These are phyloP conservation scores for Ochropleura leucogaster DNA, from an alignment of 2,888 invertebrate genomes.

Conservation along the genomic window DNA sequence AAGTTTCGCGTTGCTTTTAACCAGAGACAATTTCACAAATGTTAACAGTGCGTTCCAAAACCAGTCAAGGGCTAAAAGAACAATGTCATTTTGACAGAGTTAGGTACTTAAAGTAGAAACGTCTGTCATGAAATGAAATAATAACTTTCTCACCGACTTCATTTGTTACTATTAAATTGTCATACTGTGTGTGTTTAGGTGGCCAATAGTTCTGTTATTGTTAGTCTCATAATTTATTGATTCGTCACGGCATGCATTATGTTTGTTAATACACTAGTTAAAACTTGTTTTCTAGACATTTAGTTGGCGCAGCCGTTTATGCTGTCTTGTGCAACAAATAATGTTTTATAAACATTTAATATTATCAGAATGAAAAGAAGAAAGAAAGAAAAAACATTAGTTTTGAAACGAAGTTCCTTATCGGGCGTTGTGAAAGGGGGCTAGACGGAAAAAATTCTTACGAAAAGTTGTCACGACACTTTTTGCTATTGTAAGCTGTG, in stretches of 20 bases:
- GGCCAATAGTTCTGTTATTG: background rate
- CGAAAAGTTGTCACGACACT: too few species aligned
- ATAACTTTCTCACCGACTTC: background rate
- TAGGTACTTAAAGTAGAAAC: background rate
- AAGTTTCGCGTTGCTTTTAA: too few species aligned
- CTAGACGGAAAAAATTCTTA: too few species aligned
- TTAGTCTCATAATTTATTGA: conserved; percentile 17
- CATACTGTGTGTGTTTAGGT: conserved; percentile 19
- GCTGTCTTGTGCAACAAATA: background rate
- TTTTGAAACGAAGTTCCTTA: too few species aligned
- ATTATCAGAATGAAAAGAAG: too few species aligned
- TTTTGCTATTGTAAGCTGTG: too few species aligned
- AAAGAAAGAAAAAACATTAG: too few species aligned
- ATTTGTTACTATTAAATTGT: conserved; percentile 12
- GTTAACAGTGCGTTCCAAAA: too few species aligned
- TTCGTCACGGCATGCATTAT: conserved; percentile 1
- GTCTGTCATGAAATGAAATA: background rate
- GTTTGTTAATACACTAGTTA: conserved; percentile 7
- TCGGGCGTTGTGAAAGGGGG: too few species aligned
- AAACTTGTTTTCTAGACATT: background rate
- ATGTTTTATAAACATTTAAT: background rate
- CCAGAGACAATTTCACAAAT: too few species aligned
- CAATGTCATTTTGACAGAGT: too few species aligned
- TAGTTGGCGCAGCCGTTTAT: background rate
- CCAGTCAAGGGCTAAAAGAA: too few species aligned